phyloP scores from a whole-genome alignment of 2,888 invertebrate genomes.

The Pocota personata region DNA sequence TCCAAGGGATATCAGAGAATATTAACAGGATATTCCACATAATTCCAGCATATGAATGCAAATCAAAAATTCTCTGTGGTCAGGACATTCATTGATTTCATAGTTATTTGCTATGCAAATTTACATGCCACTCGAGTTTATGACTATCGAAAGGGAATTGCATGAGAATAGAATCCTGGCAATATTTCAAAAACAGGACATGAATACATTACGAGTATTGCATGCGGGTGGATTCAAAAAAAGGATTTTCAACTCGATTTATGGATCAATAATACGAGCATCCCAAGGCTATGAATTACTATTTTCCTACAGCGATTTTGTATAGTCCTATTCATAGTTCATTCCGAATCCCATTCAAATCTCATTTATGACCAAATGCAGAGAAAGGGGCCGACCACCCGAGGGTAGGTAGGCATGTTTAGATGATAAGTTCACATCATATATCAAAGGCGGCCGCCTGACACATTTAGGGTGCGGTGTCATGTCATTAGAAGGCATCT shows the following conservation, averaged over 20 bases:
- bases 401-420: constrained; percentile 20
- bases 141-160: constrained; percentile 43
- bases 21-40: constrained; percentile 48
- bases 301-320: neutral
- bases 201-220: constrained; percentile 29
- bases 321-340: constrained; percentile 2
- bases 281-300: neutral
- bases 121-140: constrained; percentile 33
- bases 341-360: constrained; percentile 26
- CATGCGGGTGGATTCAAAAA: constrained; percentile 36
- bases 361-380: neutral
- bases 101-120: constrained; percentile 20
- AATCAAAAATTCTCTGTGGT: constrained; percentile 34
- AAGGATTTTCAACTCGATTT: constrained; percentile 44
- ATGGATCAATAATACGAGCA: constrained; percentile 56
- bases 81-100: constrained; percentile 34
- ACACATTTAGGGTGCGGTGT: constrained; percentile 55
- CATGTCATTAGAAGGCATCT: constrained; percentile 58
- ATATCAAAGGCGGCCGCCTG: constrained; percentile 52
- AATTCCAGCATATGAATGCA: constrained; percentile 20
- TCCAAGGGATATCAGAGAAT: constrained; percentile 36
- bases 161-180: constrained; percentile 44
- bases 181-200: constrained; percentile 50
- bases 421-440: constrained; percentile 34
- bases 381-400: constrained; percentile 38